Evolutionary conservation across 1,140 invertebrate genomes (phyloP), one percentile per base, ranked within the genome.

Genomic region (Copidosoma floridanum): DNA sequence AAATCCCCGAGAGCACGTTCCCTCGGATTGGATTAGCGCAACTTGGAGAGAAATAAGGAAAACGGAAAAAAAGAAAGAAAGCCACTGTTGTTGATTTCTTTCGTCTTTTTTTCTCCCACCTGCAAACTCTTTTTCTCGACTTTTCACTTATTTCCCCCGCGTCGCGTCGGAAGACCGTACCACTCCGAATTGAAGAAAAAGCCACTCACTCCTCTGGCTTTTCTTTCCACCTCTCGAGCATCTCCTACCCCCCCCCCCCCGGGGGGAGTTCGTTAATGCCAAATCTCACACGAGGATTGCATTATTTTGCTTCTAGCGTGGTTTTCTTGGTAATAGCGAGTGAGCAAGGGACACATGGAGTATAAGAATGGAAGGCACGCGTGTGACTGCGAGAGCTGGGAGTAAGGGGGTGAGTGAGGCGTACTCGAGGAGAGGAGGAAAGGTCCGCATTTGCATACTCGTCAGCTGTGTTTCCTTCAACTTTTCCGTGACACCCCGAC

Each of bases 381-480:
- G 48, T 21, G 21, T 52, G 44, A 53, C 48, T 23, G 29, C 52
- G 57, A 61, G 54, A 41, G 43, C 40, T 53, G 37, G 53, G 38
- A 11, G 24, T 40, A 21, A 37, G 35, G 35, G 40, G 12, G 29
- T 12, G 18, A 10, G 23, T 26, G 16, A 32, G 53, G 38, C 20
- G 51, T 56, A 35, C 23, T 54, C 51, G 44, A 20, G 32, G n/a
- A n/a, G 51, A 32, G 35, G 20, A 63, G 47, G 46, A 65, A 66
- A 68, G 65, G 57, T 68, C 64, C 63, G 72, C 71, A 81, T 79
- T 80, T 80, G 75, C 79, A 81, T 81, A 81, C 72, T 81, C 77
- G 78, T 81, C 79, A 80, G 78, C 77, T 80, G 53, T 76, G 78
- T 73, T 80, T 79, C 76, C 78, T 79, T 80, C 76, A 79, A 79